Evolutionary conservation across 2,113 vertebrate species (phyloP).

Genomic region (Mobula birostris): DNA sequence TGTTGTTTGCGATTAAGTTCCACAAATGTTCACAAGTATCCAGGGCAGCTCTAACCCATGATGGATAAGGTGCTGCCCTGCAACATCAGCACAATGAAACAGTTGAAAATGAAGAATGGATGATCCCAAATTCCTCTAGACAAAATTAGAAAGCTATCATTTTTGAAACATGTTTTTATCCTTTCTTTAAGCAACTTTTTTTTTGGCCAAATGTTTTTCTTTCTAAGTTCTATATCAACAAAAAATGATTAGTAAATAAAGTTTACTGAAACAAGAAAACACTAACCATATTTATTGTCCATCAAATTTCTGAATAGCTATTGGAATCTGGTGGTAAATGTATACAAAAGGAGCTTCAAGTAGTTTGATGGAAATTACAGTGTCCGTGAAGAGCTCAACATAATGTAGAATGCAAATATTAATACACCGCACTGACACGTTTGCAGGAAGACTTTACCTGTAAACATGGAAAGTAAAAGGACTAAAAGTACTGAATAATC

Average conservation of each 20-base stretch:
- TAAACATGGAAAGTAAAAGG: constrained; percentile 8
- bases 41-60: not conserved
- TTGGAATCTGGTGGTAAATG: not conserved
- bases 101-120: not conserved
- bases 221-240: not conserved
- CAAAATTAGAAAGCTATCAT: not conserved
- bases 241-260: not conserved
- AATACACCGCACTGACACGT: not conserved
- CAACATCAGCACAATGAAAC: not conserved
- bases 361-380: no score
- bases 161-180: constrained; percentile 4
- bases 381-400: not conserved
- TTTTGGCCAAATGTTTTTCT: not conserved
- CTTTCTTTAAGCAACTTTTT: not conserved
- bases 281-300: not conserved
- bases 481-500: not conserved
- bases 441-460: not conserved
- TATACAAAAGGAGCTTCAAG: not conserved
- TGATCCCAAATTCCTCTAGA: not conserved
- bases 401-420: not conserved
- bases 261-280: not conserved
- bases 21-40: not conserved
- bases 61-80: not conserved
- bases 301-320: not conserved
- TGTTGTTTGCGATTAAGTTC: not conserved